Conservation (phyloP, 2,797 vertebrate species). For the Erpetoichthys calabaricus region DNA sequence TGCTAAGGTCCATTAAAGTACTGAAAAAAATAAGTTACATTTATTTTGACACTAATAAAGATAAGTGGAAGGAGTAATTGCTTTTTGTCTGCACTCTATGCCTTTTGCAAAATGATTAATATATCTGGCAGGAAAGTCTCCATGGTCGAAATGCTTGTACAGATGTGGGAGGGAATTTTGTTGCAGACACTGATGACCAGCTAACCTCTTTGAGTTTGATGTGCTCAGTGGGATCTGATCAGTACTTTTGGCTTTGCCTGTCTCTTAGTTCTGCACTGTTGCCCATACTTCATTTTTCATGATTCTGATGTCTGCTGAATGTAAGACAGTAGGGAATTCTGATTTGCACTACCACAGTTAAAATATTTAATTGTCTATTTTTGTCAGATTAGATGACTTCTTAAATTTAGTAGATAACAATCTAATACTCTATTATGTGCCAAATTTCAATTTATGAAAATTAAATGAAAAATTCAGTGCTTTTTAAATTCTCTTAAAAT, state of each 20-base stretch:
- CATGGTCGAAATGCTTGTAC: constrained; percentile 45
- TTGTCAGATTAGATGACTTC: too few relatives aligned
- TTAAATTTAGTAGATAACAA: too few relatives aligned
- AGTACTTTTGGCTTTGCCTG: constrained; percentile 31
- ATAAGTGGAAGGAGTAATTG: too few relatives aligned
- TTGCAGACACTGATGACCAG: constrained; percentile 43
- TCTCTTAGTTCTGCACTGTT: constrained; percentile 42
- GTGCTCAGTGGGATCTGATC: background rate
- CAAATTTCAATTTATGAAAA: too few relatives aligned
- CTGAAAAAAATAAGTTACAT: too few relatives aligned
- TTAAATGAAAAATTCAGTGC: too few relatives aligned
- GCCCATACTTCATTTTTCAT: constrained; percentile 35
- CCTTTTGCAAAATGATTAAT: constrained; percentile 48
- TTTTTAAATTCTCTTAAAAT: too few relatives aligned
- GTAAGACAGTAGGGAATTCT: constrained; percentile 23
- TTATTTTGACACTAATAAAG: too few relatives aligned
- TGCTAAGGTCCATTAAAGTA: too few relatives aligned
- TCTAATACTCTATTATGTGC: too few relatives aligned
- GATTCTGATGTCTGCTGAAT: constrained; percentile 27
- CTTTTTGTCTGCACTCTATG: constrained; percentile 12
- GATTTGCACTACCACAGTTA: constrained; percentile 25
- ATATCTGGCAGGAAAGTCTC: constrained; percentile 36
- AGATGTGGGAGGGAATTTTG: constrained; percentile 39
- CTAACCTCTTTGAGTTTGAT: constrained; percentile 17
- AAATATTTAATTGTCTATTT: too few relatives aligned